These are phyloP conservation scores for Probosciger aterrimus DNA, from an alignment of 2,113 vertebrate genomes.

Conservation along the genomic window DNA sequence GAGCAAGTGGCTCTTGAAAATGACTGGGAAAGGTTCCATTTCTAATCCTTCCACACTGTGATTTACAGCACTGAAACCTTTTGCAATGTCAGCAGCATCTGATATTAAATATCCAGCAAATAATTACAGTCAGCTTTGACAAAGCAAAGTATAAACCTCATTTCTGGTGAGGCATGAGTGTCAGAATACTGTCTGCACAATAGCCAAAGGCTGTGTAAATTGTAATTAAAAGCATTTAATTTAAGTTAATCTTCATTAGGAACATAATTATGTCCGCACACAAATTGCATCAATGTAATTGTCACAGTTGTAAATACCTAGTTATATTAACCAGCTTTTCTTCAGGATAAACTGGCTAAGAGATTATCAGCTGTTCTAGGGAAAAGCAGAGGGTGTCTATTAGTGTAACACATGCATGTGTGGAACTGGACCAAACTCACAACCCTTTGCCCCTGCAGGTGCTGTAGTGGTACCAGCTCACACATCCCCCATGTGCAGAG, in stretches of 20 bases:
- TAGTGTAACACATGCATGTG: neutral
- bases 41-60: neutral
- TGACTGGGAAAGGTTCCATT: neutral
- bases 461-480: neutral
- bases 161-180: constrained; percentile 51
- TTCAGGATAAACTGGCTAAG: constrained; percentile 4
- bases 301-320: constrained; percentile 65
- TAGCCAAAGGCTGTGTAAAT: constrained; percentile 66
- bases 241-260: constrained; percentile 77
- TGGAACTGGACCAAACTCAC: neutral
- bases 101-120: constrained; percentile 20
- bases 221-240: constrained; percentile 76
- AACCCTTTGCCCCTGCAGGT: neutral
- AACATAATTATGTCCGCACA: constrained; percentile 38
- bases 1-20: neutral
- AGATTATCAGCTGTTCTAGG: neutral
- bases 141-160: constrained; percentile 62
- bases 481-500: neutral
- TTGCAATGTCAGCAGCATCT: neutral
- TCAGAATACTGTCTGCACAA: constrained; percentile 40
- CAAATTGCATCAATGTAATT: constrained; percentile 46
- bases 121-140: constrained; percentile 62
- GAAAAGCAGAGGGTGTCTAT: neutral
- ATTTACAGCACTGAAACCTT: neutral
- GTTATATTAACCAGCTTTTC: constrained; percentile 34